A percentile compares a stretch with the other conserved stretches of the same genome.
These are phyloP conservation scores for Harpalus rufipes DNA, from an alignment of 2,888 invertebrate species.

Conservation along the genomic window DNA sequence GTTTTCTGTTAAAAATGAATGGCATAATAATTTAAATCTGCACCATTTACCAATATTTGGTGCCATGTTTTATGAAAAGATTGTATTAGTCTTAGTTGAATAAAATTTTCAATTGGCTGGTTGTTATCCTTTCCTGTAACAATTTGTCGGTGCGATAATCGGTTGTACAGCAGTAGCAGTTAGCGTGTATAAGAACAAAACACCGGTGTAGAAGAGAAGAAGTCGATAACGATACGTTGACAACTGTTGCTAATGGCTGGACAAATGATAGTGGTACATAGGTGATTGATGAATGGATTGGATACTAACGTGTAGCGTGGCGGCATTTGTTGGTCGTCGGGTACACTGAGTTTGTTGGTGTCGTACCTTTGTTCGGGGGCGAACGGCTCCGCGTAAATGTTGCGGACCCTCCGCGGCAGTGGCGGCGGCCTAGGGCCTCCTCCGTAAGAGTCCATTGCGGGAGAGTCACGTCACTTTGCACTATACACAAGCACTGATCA, in stretches of 20 bases:
- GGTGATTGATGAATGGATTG: slow-evolving; percentile 36
- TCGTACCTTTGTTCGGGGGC: slow-evolving; percentile 78
- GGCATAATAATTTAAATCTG: no score
- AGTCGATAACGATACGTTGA: slow-evolving; percentile 37
- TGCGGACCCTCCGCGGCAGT: slow-evolving; percentile 82
- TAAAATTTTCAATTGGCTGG: background rate
- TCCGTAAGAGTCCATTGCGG: slow-evolving; percentile 82
- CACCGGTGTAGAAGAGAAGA: slow-evolving; percentile 18
- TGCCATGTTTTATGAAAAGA: no score
- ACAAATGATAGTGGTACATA: slow-evolving; percentile 44
- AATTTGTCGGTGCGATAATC: background rate
- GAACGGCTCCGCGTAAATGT: slow-evolving; percentile 84
- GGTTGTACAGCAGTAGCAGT: background rate
- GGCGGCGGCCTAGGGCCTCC: slow-evolving; percentile 82
- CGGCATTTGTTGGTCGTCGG: slow-evolving; percentile 65
- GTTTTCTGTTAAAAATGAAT: no score
- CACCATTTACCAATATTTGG: no score
- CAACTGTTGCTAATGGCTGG: slow-evolving; percentile 52
- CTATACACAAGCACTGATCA: slow-evolving; percentile 23
- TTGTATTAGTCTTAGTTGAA: background rate
- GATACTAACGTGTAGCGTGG: slow-evolving; percentile 65
- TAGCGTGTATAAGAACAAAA: slow-evolving; percentile 34
- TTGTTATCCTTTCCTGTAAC: background rate
- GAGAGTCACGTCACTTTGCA: slow-evolving; percentile 37
- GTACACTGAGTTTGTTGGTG: slow-evolving; percentile 63